Evolutionary conservation across 2,888 invertebrate genomes (phyloP).

Genomic region (Sipha maydis): DNA sequence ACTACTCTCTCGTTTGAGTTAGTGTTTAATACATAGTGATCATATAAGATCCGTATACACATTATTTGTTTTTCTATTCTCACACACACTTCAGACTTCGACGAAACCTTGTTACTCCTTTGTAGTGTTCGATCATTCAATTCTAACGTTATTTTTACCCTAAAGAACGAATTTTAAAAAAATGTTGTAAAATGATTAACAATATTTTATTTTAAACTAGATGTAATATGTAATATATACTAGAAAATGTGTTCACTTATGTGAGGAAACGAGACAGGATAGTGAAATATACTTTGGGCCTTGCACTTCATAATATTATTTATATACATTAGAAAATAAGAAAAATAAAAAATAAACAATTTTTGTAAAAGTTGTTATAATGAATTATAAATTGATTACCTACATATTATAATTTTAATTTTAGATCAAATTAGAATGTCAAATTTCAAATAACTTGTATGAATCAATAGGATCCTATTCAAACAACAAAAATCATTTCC

Average conservation of each 20-base stretch:
- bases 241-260: neutral
- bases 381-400: no score
- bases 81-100: neutral
- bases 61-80: conserved; percentile 1
- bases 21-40: neutral
- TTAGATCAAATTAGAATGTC: no score
- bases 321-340: no score
- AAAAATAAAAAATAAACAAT: no score
- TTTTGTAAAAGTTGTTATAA: no score
- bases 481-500: no score
- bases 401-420: no score
- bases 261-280: neutral
- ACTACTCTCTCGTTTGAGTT: neutral
- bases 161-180: neutral
- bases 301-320: no score
- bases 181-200: neutral
- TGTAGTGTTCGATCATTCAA: neutral
- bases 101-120: neutral
- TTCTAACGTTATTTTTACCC: neutral
- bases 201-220: neutral
- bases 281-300: no score
- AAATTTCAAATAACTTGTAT: no score
- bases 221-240: no score
- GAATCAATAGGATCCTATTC: no score
- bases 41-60: neutral